Conservation (phyloP, 2,888 invertebrate species). For the Orgyia antiqua region DNA sequence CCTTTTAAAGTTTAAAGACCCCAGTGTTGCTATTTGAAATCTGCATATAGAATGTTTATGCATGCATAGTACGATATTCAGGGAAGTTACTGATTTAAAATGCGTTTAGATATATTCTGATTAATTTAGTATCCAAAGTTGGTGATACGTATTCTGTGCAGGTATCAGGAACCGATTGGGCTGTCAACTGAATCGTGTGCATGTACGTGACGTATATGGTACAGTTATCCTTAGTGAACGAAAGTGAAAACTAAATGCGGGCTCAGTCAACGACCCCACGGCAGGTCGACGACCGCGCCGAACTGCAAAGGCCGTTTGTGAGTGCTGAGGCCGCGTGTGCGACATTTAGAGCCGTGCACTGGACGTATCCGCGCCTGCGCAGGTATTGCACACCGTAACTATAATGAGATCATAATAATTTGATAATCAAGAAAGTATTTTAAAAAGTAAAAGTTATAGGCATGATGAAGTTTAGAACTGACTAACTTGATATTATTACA, state of each 20-base stretch:
- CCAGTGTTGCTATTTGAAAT: slow-evolving; percentile 9
- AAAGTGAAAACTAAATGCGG: slow-evolving; percentile 77
- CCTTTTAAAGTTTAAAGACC: slow-evolving; percentile 23
- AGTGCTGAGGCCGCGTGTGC: slow-evolving; percentile 71
- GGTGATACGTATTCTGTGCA: slow-evolving; percentile 45
- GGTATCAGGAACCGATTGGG: slow-evolving; percentile 44
- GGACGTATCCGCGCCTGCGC: slow-evolving; percentile 47
- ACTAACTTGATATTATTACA: no score
- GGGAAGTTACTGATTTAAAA: no score
- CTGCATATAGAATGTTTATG: slow-evolving; percentile 5
- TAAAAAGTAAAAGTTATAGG: slow-evolving; percentile 31
- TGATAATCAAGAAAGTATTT: slow-evolving; percentile 24
- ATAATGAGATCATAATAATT: slow-evolving; percentile 17
- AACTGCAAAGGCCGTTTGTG: slow-evolving; percentile 78
- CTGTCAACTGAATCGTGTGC: slow-evolving; percentile 41
- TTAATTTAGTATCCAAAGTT: slow-evolving; percentile 13
- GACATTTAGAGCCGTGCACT: slow-evolving; percentile 56
- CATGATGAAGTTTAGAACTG: slow-evolving; percentile 6
- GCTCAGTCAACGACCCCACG: slow-evolving; percentile 64
- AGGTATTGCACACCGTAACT: slow-evolving; percentile 43
- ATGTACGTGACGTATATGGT: slow-evolving; percentile 65
- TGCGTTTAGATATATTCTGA: slow-evolving; percentile 8
- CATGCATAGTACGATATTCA: slow-evolving; percentile 2
- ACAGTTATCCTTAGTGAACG: slow-evolving; percentile 77
- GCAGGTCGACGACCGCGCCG: slow-evolving; percentile 72